Evolutionary conservation across 2,888 invertebrate species (phyloP).

Genomic region (Spilosoma lubricipeda): DNA sequence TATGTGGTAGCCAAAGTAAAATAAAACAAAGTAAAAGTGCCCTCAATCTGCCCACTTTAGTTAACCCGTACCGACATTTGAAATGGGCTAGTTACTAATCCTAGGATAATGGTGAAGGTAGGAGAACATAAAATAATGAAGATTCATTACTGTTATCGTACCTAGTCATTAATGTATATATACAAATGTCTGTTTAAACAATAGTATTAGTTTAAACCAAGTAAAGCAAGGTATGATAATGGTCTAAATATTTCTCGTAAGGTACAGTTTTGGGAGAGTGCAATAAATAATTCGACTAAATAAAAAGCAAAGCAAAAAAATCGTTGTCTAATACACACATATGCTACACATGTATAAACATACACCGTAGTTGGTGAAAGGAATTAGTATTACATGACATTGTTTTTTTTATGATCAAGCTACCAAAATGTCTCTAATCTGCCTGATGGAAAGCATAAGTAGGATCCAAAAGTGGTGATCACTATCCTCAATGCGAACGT

Average conservation of each 20-base stretch:
- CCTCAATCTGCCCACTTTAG: constrained; percentile 21
- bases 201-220: constrained; percentile 27
- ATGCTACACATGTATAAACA: too few relatives aligned
- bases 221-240: constrained; percentile 27
- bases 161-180: constrained; percentile 5
- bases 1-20: constrained; percentile 2
- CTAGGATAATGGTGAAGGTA: constrained; percentile 25
- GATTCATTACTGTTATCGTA: constrained; percentile 29
- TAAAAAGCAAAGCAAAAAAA: too few relatives aligned
- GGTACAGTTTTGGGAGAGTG: too few relatives aligned
- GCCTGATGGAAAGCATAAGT: too few relatives aligned
- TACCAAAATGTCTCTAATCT: too few relatives aligned
- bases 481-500: too few relatives aligned
- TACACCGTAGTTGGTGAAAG: too few relatives aligned
- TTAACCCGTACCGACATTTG: constrained; percentile 17
- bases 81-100: constrained; percentile 32
- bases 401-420: too few relatives aligned
- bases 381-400: too few relatives aligned
- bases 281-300: too few relatives aligned
- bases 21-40: constrained; percentile 6
- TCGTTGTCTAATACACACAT: too few relatives aligned
- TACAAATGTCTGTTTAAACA: constrained; percentile 27
- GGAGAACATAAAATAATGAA: constrained; percentile 35
- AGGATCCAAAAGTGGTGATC: too few relatives aligned
- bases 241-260: constrained; percentile 21